A percentile compares a stretch with the other conserved stretches of the same genome.
phyloP scores from a whole-genome alignment of 30 jellyfish, hydroid and myxozoan genomes.

The Aurelia sp. region DNA sequence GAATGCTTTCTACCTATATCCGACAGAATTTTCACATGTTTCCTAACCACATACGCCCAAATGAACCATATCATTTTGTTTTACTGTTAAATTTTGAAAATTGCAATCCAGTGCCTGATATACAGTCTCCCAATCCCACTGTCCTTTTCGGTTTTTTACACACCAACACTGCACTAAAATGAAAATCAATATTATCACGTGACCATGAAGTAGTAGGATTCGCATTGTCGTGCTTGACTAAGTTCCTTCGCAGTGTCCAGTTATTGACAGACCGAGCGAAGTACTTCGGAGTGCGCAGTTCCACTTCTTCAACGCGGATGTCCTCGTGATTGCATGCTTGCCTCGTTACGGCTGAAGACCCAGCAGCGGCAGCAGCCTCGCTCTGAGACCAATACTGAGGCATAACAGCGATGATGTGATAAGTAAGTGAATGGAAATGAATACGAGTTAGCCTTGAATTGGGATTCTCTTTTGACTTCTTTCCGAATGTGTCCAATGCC shows the following conservation, averaged over 20 bases:
- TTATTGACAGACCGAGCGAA: slow-evolving; percentile 87
- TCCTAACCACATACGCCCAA: too few relatives aligned
- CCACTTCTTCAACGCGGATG: slow-evolving; percentile 63
- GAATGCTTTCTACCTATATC: too few relatives aligned
- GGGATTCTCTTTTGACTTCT: slow-evolving; percentile 32
- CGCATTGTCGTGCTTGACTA: slow-evolving; percentile 88
- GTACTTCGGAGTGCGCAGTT: slow-evolving; percentile 83
- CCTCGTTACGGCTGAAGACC: slow-evolving; percentile 84
- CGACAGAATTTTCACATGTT: too few relatives aligned
- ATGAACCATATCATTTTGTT: too few relatives aligned
- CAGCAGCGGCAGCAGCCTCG: slow-evolving; percentile 95
- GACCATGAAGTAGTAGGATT: slow-evolving; percentile 90
- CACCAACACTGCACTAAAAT: slow-evolving; percentile 89
- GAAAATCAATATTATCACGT: slow-evolving; percentile 62
- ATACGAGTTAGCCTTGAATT: slow-evolving; percentile 80
- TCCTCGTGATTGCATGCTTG: slow-evolving; percentile 91
- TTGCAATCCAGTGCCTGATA: slow-evolving; percentile 91
- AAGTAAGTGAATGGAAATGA: slow-evolving; percentile 88
- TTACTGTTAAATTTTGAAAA: slow-evolving; percentile 53
- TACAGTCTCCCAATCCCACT: slow-evolving; percentile 93
- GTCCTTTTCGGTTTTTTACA: slow-evolving; percentile 89
- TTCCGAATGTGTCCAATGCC: slow-evolving; percentile 73
- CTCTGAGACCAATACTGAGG: slow-evolving; percentile 78
- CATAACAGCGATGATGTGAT: slow-evolving; percentile 76
- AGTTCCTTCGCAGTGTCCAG: slow-evolving; percentile 83